Conservation (phyloP, 2,113 vertebrate genomes). For the Hirundichthys speculiger region DNA sequence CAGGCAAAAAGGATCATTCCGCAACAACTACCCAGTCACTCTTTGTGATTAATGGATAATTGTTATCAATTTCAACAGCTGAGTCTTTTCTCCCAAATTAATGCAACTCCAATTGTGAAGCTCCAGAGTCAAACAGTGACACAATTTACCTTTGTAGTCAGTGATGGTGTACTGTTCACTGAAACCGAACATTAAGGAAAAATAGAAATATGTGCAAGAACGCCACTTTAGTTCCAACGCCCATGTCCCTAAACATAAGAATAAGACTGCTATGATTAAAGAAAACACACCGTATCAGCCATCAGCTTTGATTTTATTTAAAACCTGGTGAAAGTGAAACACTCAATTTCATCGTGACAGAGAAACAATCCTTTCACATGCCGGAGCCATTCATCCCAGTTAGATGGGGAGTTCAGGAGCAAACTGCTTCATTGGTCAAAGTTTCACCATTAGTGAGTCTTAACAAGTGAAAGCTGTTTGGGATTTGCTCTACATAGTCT, state of each 20-base stretch:
- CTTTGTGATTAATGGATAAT: conserved; percentile 65
- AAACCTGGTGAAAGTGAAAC: conserved; percentile 59
- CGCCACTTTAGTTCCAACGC: conserved; percentile 11
- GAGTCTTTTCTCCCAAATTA: conserved; percentile 25
- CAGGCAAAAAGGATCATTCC: conserved; percentile 70
- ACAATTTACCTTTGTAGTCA: conserved; percentile 25
- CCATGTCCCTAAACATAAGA: not conserved
- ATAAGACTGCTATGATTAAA: conserved; percentile 7
- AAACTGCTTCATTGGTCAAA: conserved; percentile 12
- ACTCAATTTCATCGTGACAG: conserved; percentile 35
- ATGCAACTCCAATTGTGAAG: conserved; percentile 13
- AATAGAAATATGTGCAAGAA: conserved; percentile 10
- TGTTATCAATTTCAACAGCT: conserved; percentile 40
- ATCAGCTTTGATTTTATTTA: conserved; percentile 69
- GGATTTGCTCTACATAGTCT: conserved; percentile 6
- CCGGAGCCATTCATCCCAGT: conserved; percentile 17
- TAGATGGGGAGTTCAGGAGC: not conserved
- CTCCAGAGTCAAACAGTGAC: conserved; percentile 21
- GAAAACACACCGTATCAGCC: conserved; percentile 28
- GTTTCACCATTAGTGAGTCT: not conserved
- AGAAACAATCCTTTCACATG: conserved; percentile 37
- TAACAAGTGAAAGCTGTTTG: not conserved
- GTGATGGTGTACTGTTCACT: conserved; percentile 15
- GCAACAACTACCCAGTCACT: conserved; percentile 53
- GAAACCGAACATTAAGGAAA: conserved; percentile 7